Base-by-base conservation (phyloP, 2,113 vertebrate species). In the Ameiurus melas region DNA sequence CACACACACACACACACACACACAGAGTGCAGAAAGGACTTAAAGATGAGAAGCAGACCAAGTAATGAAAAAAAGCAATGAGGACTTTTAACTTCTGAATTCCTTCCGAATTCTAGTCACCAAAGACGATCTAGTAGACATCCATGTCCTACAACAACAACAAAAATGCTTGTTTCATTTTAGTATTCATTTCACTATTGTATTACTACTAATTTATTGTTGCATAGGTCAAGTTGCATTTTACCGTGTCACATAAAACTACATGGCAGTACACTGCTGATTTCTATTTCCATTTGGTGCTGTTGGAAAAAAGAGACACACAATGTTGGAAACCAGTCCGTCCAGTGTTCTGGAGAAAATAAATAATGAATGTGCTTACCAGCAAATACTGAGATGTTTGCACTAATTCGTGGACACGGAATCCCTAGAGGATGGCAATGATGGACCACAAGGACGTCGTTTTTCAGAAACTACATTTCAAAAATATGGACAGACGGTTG, bases 321-420 rank as follows among this genome's bases (percentile, higher is more conserved):
- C 33, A 83, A 43, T 3, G 13, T 39, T 20, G 22, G 27, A 80
- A 51, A n/a, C 55, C 77, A 30, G 14, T 80, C 51, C 51, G 2
- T 83, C 57, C 57, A 83, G 58, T 19, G 30, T 33, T 12, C 57
- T 14, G 55, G 55, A 36, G 79, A 57, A 53, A 58, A 53, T 25
- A 77, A 62, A 75, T 17, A 77, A 88, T 75, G 85, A 88, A 83
- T 84, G 77, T 85, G 81, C 79, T 70, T 88, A 68, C 73, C 80
- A 70, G 79, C 68, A 73, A 84, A 77, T 73, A 88, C 47, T 12
- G 12, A 60, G 33, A 64, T 70, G 84, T 90, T 88, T 90, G 89
- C 89, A 90, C 87, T 90, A 88, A 90, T 39, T 57, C 25, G n/a
- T 79, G 79, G 66, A 57, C 62, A 13, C 53, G 16, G 86, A 75